Percentiles rank a stretch among this genome's conserved stretches.
phyloP scores from a whole-genome alignment of 2,888 invertebrate species.

The Stramonita haemastoma region DNA sequence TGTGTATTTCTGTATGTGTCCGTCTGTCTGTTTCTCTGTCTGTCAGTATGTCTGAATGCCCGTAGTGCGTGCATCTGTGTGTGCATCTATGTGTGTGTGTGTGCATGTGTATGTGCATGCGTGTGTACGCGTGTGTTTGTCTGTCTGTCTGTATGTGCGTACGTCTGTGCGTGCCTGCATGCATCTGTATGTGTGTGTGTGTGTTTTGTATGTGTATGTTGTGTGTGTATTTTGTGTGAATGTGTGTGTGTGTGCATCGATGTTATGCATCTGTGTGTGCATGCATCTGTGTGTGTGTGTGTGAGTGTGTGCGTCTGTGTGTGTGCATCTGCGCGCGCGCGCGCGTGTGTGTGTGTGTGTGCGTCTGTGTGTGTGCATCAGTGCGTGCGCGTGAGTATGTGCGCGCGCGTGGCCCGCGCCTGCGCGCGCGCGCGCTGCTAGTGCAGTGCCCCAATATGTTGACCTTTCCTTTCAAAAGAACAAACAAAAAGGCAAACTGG shows the following conservation, averaged over 20 bases:
- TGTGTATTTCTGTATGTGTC: neutral
- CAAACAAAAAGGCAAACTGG: neutral
- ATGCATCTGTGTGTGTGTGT: neutral
- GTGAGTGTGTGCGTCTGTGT: conserved; percentile 25
- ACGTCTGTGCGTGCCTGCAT: neutral
- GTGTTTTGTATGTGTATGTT: neutral
- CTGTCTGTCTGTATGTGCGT: neutral
- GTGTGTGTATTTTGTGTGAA: neutral
- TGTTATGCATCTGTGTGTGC: neutral
- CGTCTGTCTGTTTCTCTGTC: neutral
- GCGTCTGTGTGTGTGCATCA: conserved; percentile 16
- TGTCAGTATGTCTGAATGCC: neutral
- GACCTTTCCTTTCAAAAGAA: neutral
- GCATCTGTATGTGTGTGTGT: conserved; percentile 12
- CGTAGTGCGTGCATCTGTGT: neutral
- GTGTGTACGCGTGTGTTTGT: conserved; percentile 10
- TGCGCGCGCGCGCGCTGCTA: neutral
- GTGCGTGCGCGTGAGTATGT: neutral
- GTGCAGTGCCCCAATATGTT: neutral
- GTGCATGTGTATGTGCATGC: neutral
- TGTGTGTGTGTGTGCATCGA: neutral
- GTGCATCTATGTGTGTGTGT: neutral
- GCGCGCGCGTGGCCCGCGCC: neutral
- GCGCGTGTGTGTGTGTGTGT: neutral
- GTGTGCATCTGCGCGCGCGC: neutral